These are phyloP conservation scores for Dendroctonus ponderosae DNA, from an alignment of 1,140 invertebrate genomes.

Conservation along the genomic window DNA sequence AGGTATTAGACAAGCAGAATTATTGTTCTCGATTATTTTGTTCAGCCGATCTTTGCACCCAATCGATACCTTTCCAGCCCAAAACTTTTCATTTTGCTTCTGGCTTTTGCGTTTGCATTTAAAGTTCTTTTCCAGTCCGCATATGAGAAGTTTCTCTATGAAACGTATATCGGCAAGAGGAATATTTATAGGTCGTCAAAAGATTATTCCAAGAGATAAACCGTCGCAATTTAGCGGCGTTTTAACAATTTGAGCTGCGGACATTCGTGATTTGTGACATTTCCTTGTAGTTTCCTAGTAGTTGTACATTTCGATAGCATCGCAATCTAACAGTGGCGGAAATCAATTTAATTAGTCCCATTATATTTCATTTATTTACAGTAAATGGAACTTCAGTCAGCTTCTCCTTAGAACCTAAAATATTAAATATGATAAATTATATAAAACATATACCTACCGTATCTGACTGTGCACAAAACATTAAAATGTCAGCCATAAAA, in stretches of 20 bases:
- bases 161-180: constrained; percentile 6
- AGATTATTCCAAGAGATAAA: constrained; percentile 32
- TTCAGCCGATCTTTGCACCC: too few species aligned
- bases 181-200: constrained; percentile 34
- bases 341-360: constrained; percentile 23
- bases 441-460: too few species aligned
- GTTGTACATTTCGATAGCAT: constrained; percentile 29
- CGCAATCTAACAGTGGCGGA: constrained; percentile 10
- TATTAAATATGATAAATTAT: too few species aligned
- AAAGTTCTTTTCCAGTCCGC: not conserved
- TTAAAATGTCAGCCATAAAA: too few species aligned
- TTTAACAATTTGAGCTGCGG: constrained; percentile 33
- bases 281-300: constrained; percentile 31
- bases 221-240: constrained; percentile 31
- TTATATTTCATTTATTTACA: constrained; percentile 10
- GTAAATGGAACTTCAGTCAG: not conserved
- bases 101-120: not conserved
- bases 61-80: too few species aligned
- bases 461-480: too few species aligned
- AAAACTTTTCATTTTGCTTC: not conserved
- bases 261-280: constrained; percentile 35
- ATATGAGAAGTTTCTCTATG: constrained; percentile 2
- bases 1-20: not conserved
- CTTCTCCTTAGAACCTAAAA: too few species aligned
- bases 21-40: too few species aligned